Evolutionary conservation across 2,888 invertebrate species (phyloP), one percentile per base, ranked within the genome.

Genomic region (Drosophila prostipennis): DNA sequence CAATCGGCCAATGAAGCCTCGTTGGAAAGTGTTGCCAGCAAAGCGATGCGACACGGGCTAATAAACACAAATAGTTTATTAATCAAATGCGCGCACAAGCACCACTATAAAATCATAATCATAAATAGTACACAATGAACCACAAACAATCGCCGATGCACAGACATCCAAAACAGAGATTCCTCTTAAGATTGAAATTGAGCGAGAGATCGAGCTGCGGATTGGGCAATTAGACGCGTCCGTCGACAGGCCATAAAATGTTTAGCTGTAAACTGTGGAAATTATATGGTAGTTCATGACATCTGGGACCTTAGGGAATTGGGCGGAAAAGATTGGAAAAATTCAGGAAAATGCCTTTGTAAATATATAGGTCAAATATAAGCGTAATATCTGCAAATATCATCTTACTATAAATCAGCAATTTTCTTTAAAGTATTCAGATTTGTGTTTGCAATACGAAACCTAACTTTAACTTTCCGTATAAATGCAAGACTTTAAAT

Each of bases 31-130:
- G 78, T 77, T 78, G 78, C 57, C 67, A 67, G 61, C 58, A 32
- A 63, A 36, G 46, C 48, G 39, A 63, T 40, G 46, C 71, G 78
- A 78, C 76, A 63, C 78, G 79, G 72, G 79, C 79, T 78, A 80
- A 80, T 80, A 72, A 79, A 79, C 79, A 76, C 78, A 81, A 81
- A 79, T 87, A 89, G 79, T 78, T 78, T 78, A 74, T 80, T 79
- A 81, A 78, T 80, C 80, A 72, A 80, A 79, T 70, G 74, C 67
- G 59, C 58, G 59, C 68, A 68, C 80, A 19, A 36, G 32, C 39
- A 36, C 57, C 37, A 36, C 52, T 53, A 63, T 57, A 70, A 74
- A 69, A 64, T 55, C 40, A 60, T 59, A 55, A 79, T 74, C 67
- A 74, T 72, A 68, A 67, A 54, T 57, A 70, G 67, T 55, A 64